Percentiles rank a stretch among this genome's conserved stretches.
Evolutionary conservation across 2,797 vertebrate genomes (phyloP).

Genomic region (Esox lucius): DNA sequence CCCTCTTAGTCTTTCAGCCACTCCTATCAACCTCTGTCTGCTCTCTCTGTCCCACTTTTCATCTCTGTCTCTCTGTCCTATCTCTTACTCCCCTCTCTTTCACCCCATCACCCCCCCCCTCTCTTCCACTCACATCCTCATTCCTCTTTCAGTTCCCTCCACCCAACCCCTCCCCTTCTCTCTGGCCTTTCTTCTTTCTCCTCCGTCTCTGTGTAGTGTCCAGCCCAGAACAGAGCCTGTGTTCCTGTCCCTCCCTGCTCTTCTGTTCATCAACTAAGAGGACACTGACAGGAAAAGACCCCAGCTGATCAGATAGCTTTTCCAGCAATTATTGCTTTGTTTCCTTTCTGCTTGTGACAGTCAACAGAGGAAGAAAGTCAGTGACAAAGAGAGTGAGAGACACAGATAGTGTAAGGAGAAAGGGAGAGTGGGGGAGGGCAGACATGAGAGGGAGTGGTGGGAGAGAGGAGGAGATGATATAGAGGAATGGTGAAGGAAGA

Average conservation of each 20-base stretch:
- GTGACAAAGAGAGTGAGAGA: neutral
- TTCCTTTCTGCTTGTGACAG: neutral
- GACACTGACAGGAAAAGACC: neutral
- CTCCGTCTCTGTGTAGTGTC: neutral
- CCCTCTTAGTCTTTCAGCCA: neutral
- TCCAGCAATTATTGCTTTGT: neutral
- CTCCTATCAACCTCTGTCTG: neutral
- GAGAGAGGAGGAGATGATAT: too few relatives aligned
- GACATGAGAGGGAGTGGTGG: neutral
- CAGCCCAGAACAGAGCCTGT: neutral
- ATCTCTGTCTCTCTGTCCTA: neutral
- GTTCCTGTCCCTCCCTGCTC: neutral
- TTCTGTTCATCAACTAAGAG: neutral
- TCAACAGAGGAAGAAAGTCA: neutral
- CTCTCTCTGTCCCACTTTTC: constrained; percentile 2
- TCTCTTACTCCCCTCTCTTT: neutral
- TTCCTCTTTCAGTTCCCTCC: too few relatives aligned
- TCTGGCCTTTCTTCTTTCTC: neutral
- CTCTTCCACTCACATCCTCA: neutral
- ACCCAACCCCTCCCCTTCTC: neutral
- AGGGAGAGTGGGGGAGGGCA: neutral
- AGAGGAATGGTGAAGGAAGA: too few relatives aligned
- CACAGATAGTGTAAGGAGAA: neutral
- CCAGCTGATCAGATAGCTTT: neutral
- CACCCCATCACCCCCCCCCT: neutral